Conservation (phyloP, 2,888 invertebrate species). For the Congeria kusceri region DNA sequence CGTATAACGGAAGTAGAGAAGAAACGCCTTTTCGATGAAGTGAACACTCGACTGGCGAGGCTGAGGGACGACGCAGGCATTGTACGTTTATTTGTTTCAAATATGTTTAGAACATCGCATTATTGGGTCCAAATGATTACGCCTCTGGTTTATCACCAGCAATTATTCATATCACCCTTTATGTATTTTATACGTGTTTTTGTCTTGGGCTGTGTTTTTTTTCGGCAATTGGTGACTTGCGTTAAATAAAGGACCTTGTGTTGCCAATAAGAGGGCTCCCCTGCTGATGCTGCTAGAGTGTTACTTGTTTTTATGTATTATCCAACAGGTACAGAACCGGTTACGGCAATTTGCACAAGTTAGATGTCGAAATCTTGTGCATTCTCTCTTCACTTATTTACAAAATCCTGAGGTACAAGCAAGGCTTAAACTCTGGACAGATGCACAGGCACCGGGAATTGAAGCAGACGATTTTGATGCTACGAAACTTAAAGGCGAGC, state of each 20-base stretch:
- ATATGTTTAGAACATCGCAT: neutral
- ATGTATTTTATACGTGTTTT: too few species aligned
- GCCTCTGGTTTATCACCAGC: too few species aligned
- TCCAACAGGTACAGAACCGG: slow-evolving; percentile 36
- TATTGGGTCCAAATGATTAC: too few species aligned
- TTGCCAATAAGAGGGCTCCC: too few species aligned
- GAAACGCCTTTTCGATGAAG: slow-evolving; percentile 47
- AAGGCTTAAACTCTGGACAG: slow-evolving; percentile 38
- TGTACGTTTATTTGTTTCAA: slow-evolving; percentile 33
- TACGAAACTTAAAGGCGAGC: slow-evolving; percentile 58
- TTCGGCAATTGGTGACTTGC: too few species aligned
- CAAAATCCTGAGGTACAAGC: slow-evolving; percentile 32
- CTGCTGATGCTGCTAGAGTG: neutral
- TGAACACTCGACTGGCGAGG: slow-evolving; percentile 53
- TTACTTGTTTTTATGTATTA: neutral
- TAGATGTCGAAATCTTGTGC: slow-evolving; percentile 46
- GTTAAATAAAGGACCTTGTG: too few species aligned
- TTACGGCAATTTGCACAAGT: slow-evolving; percentile 38
- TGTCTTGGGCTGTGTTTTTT: too few species aligned
- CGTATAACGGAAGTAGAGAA: slow-evolving; percentile 66
- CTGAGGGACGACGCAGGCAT: slow-evolving; percentile 54
- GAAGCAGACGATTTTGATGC: slow-evolving; percentile 62
- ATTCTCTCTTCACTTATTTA: slow-evolving; percentile 45
- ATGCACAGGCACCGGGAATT: slow-evolving; percentile 40
- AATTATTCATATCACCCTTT: too few species aligned